Conservation (phyloP, 2,888 invertebrate species). For the Cephus pulcher region DNA sequence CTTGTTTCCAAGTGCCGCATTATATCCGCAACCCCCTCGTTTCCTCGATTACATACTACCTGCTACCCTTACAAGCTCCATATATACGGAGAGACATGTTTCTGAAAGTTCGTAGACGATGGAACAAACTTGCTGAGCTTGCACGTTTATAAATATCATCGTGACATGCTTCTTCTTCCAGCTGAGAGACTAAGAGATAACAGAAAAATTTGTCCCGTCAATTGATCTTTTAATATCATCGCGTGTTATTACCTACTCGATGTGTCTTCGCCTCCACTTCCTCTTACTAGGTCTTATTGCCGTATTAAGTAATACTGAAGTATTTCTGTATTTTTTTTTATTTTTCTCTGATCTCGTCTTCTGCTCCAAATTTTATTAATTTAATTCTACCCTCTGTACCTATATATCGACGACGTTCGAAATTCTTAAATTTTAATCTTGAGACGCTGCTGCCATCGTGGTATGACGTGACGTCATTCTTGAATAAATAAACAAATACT, state of each 20-base stretch:
- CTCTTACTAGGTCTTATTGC: no score
- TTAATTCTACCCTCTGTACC: no score
- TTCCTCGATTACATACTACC: not conserved
- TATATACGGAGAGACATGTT: not conserved
- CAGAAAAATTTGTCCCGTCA: not conserved
- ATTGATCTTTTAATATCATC: no score
- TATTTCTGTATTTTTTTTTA: no score
- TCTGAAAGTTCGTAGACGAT: not conserved
- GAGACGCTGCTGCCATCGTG: not conserved
- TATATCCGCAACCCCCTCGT: conserved; percentile 23
- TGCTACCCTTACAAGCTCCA: not conserved
- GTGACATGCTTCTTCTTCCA: no score
- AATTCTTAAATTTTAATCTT: no score
- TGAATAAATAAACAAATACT: not conserved
- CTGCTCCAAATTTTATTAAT: no score
- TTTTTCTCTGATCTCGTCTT: no score
- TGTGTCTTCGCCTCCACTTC: no score
- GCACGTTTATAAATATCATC: not conserved
- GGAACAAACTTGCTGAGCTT: not conserved
- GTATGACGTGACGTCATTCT: not conserved
- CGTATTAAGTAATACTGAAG: no score
- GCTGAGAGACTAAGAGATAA: not conserved
- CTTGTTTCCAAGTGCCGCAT: conserved; percentile 16
- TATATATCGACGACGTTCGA: no score
- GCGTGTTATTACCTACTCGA: no score